Percentiles rank a stretch among this genome's conserved stretches.
Evolutionary conservation across 1,140 invertebrate species (phyloP).

Genomic region (Drosophila dunni): DNA sequence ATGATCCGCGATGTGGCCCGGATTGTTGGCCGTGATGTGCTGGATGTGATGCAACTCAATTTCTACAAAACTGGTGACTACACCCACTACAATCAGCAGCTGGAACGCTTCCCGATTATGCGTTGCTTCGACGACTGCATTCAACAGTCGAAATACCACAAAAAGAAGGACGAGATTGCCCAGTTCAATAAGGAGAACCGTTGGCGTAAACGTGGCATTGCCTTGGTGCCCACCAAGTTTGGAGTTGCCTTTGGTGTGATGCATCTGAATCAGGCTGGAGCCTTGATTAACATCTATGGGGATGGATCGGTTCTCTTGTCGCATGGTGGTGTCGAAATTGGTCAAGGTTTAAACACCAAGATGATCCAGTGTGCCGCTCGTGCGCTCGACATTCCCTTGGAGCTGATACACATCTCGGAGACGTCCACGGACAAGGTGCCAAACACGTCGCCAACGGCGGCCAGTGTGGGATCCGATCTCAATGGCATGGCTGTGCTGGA

Average conservation of each 20-base stretch:
- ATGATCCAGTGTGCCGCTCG: constrained; percentile 95
- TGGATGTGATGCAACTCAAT: constrained; percentile 89
- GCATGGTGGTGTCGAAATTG: constrained; percentile 98
- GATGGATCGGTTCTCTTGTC: constrained; percentile 97
- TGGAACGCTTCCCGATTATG: constrained; percentile 91
- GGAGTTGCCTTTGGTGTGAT: constrained; percentile 93
- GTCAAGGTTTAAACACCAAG: constrained; percentile 97
- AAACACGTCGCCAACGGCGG: constrained; percentile 96
- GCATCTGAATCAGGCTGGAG: constrained; percentile 95
- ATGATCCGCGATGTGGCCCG: constrained; percentile 91
- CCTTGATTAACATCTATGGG: constrained; percentile 94
- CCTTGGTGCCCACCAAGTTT: constrained; percentile 95
- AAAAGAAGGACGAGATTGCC: constrained; percentile 87
- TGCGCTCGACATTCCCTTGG: constrained; percentile 89
- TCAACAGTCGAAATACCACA: constrained; percentile 88
- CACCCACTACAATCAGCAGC: constrained; percentile 92
- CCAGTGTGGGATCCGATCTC: constrained; percentile 95
- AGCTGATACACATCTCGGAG: constrained; percentile 94
- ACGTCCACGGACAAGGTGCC: constrained; percentile 97
- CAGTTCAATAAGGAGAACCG: constrained; percentile 92
- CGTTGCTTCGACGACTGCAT: constrained; percentile 94
- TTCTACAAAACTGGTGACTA: constrained; percentile 92
- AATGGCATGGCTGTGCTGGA: constrained; percentile 97
- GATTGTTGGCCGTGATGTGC: constrained; percentile 87
- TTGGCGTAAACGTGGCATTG: constrained; percentile 95